These are phyloP conservation scores for Lamprotornis superbus DNA, from an alignment of 2,113 vertebrate genomes.

Conservation along the genomic window DNA sequence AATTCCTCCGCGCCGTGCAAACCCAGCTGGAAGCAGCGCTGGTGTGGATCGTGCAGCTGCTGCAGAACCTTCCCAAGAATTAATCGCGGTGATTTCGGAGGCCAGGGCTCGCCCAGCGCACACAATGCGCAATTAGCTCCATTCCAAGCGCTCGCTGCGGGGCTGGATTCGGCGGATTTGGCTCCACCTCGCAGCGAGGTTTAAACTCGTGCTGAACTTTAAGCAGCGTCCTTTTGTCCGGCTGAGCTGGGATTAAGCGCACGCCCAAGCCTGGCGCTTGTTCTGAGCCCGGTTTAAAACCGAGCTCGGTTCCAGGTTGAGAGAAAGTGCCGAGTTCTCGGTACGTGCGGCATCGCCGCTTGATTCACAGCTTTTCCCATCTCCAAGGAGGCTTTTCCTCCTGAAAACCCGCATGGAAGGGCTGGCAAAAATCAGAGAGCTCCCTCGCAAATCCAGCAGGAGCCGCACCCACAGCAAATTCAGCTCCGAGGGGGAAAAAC, in stretches of 20 bases:
- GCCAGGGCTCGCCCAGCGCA: neutral
- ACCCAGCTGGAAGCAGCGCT: neutral
- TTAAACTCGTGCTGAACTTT: neutral
- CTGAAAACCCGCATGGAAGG: fast-evolving
- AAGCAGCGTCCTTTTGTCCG: neutral
- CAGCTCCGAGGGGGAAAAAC: neutral
- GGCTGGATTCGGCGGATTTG: neutral
- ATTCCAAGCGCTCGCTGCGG: neutral
- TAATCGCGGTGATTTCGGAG: neutral
- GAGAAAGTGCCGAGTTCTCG: neutral
- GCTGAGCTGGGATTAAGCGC: neutral
- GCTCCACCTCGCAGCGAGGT: neutral
- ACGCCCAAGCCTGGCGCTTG: neutral
- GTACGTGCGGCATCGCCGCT: neutral
- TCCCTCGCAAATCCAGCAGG: fast-evolving
- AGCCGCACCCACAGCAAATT: neutral
- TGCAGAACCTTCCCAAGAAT: neutral
- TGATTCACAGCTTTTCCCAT: fast-evolving
- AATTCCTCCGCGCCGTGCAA: neutral
- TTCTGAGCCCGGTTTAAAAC: neutral
- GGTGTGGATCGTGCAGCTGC: neutral
- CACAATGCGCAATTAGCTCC: neutral
- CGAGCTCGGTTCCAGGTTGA: neutral
- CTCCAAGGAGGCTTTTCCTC: neutral
- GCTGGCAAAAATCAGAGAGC: neutral